phyloP scores from a whole-genome alignment of 2,113 vertebrate genomes.

The Lates calcarifer region DNA sequence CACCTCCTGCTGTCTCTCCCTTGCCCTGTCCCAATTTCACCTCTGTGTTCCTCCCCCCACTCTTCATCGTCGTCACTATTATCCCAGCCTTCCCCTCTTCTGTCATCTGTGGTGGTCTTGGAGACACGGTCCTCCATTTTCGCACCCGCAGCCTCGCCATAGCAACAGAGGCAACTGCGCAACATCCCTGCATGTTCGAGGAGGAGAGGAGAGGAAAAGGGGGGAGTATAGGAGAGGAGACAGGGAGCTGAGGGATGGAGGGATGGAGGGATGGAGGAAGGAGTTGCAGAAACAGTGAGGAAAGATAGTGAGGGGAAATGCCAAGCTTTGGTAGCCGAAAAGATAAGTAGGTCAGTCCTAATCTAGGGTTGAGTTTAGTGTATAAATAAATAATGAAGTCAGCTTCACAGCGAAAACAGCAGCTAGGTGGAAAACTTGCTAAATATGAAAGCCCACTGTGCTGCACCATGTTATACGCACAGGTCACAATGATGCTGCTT shows the following conservation, averaged over 20 bases:
- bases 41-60: conserved; percentile 18
- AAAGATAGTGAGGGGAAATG: conserved; percentile 55
- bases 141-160: conserved; percentile 74
- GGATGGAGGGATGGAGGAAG: conserved; percentile 41
- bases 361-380: conserved; percentile 74
- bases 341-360: conserved; percentile 81
- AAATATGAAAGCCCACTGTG: conserved; percentile 30
- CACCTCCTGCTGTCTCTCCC: conserved; percentile 24
- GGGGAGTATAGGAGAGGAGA: background rate
- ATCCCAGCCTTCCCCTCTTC: conserved; percentile 8
- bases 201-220: background rate
- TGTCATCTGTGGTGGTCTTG: conserved; percentile 21
- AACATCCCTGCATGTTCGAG: conserved; percentile 49
- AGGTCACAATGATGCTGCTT: background rate
- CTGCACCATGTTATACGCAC: background rate
- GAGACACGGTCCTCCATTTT: conserved; percentile 46
- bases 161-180: conserved; percentile 74
- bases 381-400: conserved; percentile 78
- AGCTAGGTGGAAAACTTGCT: conserved; percentile 50
- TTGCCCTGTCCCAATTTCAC: conserved; percentile 17
- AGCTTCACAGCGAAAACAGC: conserved; percentile 59
- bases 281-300: conserved; percentile 50
- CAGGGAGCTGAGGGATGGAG: conserved; percentile 19
- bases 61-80: conserved; percentile 12
- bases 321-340: conserved; percentile 63